phyloP scores from a whole-genome alignment of 2,113 vertebrate genomes.

The Pimephales promelas region DNA sequence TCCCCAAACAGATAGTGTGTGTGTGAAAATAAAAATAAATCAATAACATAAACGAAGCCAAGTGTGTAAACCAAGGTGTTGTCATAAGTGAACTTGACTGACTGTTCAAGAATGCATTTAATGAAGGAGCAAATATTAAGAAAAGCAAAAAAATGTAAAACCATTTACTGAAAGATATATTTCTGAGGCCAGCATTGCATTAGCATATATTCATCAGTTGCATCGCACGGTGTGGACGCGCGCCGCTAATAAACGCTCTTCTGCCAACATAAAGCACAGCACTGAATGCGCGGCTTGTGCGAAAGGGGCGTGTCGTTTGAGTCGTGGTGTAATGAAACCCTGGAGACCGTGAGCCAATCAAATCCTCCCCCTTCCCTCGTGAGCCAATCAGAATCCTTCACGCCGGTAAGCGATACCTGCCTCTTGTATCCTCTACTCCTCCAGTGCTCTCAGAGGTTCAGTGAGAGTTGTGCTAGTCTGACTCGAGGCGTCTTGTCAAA shows the following conservation, averaged over 20 bases:
- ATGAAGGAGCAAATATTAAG: constrained; percentile 24
- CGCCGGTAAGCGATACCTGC: constrained; percentile 61
- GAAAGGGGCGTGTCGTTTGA: constrained; percentile 71
- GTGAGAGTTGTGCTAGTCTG: constrained; percentile 67
- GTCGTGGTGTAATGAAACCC: constrained; percentile 73
- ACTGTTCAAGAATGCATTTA: constrained; percentile 11
- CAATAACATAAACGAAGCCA: not conserved
- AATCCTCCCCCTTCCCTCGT: constrained; percentile 61
- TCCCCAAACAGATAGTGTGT: too few relatives aligned
- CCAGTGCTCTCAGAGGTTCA: constrained; percentile 21
- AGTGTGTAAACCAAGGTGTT: constrained; percentile 10
- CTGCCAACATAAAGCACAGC: constrained; percentile 66
- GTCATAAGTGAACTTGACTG: not conserved
- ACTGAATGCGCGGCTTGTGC: constrained; percentile 77
- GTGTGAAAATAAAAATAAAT: not conserved
- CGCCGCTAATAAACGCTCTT: constrained; percentile 46
- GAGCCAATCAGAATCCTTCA: not conserved
- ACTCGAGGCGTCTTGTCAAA: constrained; percentile 59
- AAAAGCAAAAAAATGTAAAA: constrained; percentile 26
- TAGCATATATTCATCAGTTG: constrained; percentile 47
- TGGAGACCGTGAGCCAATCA: constrained; percentile 70
- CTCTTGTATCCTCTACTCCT: constrained; percentile 57
- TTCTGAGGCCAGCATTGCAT: constrained; percentile 37
- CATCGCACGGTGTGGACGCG: constrained; percentile 28
- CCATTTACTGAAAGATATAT: constrained; percentile 22